Base-by-base conservation (phyloP, 2,113 vertebrate species). In the Lutjanus erythropterus region DNA sequence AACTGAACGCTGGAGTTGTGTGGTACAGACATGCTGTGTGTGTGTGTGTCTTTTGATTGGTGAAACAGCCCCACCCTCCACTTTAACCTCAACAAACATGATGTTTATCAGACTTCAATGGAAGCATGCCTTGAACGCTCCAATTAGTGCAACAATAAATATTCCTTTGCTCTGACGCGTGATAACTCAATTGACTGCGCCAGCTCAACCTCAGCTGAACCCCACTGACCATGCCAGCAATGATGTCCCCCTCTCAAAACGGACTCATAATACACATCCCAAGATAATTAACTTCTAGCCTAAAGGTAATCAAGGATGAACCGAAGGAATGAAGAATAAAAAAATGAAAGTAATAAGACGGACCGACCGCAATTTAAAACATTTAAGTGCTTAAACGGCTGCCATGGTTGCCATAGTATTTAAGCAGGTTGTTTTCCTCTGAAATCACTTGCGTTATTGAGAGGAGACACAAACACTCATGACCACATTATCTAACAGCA, bases 401-500 rank as follows among this genome's bases (percentile, higher is more conserved):
- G 50, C 10, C 59, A 11, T n/a, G 16, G 82, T 88, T 87, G 55
- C 67, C 55, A 62, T 58, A 42, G 72, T 4, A 66, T 41, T 75
- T 68, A 72, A 68, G 9, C 33, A 12, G 31, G 14, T 27, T 47
- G 65, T 84, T 62, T 83, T 75, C 35, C 64, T 50, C 71, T 47
- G 31, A 83, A 60, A 71, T 46, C 31, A 18, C 35, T 47, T 59
- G 49, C 11, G 25, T 79, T 76, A 71, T 25, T 74, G 42, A 62
- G 53, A 21, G 39, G n/a, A 60, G 1, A 70, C 35, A 42, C 75
- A 58, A 50, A 62, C 47, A 80, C 68, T 37, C 79, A 21, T 64
- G 61, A 75, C 46, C 59, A 82, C 83, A 81, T 65, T 68, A 80
- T 71, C 66, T 80, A 85, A 81, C 89, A 91, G 88, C 79, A 80